phyloP scores from a whole-genome alignment of 2,113 vertebrate species.

The Clarias batrachus region DNA sequence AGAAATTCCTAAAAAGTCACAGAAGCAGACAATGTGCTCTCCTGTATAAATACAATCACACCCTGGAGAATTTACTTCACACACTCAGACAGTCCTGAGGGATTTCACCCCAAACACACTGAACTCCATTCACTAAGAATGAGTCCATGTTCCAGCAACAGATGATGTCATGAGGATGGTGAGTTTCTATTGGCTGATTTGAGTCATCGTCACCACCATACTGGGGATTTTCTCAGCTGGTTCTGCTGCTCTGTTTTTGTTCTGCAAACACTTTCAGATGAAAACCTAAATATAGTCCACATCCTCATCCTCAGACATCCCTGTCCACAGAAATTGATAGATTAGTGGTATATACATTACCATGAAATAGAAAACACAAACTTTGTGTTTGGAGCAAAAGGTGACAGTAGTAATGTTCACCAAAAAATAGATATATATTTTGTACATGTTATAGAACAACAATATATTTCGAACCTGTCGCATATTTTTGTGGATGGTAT shows the following conservation, averaged over 20 bases:
- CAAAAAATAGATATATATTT: not conserved
- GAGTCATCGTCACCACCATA: not conserved
- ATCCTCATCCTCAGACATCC: not conserved
- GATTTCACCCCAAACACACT: not conserved
- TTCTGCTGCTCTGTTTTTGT: not conserved
- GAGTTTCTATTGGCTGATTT: constrained; percentile 20
- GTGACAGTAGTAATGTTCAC: not conserved
- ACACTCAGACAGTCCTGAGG: not conserved
- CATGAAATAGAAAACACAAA: not conserved
- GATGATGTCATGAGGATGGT: not conserved
- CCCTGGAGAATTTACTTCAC: not conserved
- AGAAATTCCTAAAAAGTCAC: not conserved
- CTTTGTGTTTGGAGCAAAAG: not conserved
- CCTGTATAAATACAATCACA: not conserved
- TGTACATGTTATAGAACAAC: no score
- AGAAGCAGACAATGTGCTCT: not conserved
- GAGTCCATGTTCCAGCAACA: not conserved
- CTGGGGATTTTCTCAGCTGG: not conserved
- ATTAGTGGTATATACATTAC: not conserved
- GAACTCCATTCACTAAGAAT: not conserved
- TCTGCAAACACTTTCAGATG: constrained; percentile 33
- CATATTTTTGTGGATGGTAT: no score
- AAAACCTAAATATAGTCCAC: constrained; percentile 3
- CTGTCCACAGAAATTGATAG: not conserved
- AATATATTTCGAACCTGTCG: no score